Percentiles rank a stretch among this genome's conserved stretches.
Evolutionary conservation across 1,140 invertebrate genomes (phyloP).

Genomic region (Pogonognathellus flavescens): DNA sequence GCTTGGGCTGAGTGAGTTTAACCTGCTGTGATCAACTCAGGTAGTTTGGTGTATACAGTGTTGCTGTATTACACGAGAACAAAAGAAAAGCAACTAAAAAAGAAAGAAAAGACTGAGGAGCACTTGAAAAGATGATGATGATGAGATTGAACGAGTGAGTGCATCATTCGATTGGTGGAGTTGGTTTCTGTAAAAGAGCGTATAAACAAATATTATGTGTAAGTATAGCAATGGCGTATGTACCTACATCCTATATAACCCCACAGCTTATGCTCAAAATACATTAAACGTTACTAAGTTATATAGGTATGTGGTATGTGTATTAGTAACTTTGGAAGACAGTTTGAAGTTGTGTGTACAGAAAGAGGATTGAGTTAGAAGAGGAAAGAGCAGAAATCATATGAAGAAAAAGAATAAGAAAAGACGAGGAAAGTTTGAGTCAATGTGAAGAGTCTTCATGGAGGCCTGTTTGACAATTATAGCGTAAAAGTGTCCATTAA

Average conservation of each 20-base stretch:
- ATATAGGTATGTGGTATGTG: no score
- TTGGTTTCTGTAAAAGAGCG: neutral
- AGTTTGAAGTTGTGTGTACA: neutral
- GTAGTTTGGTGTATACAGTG: no score
- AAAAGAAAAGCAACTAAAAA: neutral
- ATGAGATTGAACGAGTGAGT: conserved; percentile 1
- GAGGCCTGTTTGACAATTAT: conserved; percentile 62
- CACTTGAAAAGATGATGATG: conserved; percentile 23
- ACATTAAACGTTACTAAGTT: neutral
- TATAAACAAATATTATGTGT: neutral
- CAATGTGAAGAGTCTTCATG: conserved; percentile 52
- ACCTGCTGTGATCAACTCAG: no score
- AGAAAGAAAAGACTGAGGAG: conserved; percentile 7
- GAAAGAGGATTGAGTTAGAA: neutral
- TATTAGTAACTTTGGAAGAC: no score
- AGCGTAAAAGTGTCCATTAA: conserved; percentile 64
- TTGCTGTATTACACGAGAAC: no score
- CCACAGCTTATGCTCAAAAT: neutral
- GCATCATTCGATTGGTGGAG: neutral
- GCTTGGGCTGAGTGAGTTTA: no score
- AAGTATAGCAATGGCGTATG: neutral
- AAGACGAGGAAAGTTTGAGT: conserved; percentile 32
- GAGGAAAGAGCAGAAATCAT: neutral
- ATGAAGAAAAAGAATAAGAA: neutral
- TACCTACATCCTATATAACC: neutral